phyloP scores from a whole-genome alignment of 2,888 invertebrate species.

The Arrhopalites spinosus region DNA sequence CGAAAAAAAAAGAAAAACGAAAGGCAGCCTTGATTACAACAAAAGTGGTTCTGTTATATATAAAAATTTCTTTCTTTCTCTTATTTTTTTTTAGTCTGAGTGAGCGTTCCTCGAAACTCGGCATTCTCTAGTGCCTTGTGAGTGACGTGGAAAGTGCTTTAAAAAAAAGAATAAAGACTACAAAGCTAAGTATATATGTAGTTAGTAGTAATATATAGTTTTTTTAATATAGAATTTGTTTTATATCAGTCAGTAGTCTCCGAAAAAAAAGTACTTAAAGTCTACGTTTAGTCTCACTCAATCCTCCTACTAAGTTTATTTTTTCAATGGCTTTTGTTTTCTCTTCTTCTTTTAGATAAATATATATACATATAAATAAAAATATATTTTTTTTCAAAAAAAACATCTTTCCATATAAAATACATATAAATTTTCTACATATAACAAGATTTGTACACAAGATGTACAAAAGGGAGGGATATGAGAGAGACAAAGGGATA shows the following conservation, averaged over 20 bases:
- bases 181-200: slow-evolving; percentile 21
- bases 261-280: not conserved
- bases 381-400: not conserved
- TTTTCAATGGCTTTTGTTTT: not conserved
- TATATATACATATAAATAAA: not conserved
- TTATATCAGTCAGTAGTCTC: not conserved
- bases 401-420: too few relatives aligned
- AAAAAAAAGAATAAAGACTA: slow-evolving; percentile 36
- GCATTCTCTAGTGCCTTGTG: slow-evolving; percentile 39
- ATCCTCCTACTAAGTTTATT: not conserved
- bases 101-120: slow-evolving; percentile 39
- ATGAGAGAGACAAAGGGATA: slow-evolving; percentile 37
- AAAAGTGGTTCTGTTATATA: slow-evolving; percentile 1
- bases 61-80: slow-evolving; percentile 1
- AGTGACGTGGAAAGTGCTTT: slow-evolving; percentile 40
- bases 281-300: not conserved
- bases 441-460: slow-evolving; percentile 7
- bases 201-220: not conserved
- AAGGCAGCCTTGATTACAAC: slow-evolving; percentile 12
- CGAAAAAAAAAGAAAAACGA: slow-evolving; percentile 22
- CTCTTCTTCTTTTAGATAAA: not conserved
- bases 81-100: slow-evolving; percentile 16
- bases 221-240: not conserved
- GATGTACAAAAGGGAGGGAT: too few relatives aligned
- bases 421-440: not conserved